Percentiles rank a stretch among this genome's conserved stretches.
Evolutionary conservation across 1,140 invertebrate species (phyloP).

Genomic region (Brachystomella parvula): DNA sequence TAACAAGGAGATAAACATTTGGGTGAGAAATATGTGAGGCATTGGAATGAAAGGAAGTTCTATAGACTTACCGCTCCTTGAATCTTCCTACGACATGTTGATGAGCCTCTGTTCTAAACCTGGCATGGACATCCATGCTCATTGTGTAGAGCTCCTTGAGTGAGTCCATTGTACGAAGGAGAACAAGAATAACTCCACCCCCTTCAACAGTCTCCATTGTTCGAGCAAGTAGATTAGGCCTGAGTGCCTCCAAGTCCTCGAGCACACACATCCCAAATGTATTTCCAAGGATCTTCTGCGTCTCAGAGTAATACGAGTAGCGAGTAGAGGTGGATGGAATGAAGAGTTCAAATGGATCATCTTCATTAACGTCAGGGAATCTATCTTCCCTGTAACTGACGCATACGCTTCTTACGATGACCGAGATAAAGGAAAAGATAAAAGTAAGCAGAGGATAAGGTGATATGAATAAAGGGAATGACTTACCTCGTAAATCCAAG

Average conservation of each 20-base stretch:
- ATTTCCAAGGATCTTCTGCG: constrained; percentile 94
- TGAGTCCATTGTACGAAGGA: constrained; percentile 74
- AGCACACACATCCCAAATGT: constrained; percentile 96
- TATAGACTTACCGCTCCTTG: constrained; percentile 74
- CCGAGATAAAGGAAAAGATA: constrained; percentile 47
- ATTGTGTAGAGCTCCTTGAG: constrained; percentile 92
- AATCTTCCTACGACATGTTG: constrained; percentile 86
- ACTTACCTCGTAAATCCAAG: constrained; percentile 79
- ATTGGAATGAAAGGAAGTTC: constrained; percentile 13
- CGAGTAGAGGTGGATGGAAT: constrained; percentile 91
- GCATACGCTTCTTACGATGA: constrained; percentile 88
- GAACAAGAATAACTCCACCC: constrained; percentile 83
- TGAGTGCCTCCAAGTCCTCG: constrained; percentile 96
- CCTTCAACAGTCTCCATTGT: constrained; percentile 99
- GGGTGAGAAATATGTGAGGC: constrained; percentile 1
- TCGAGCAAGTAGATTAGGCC: constrained; percentile 94
- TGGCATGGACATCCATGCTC: constrained; percentile 96
- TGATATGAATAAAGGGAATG: constrained; percentile 17
- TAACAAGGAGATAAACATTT: too few species aligned
- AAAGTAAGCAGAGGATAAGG: background rate
- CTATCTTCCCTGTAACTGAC: constrained; percentile 74
- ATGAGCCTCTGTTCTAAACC: constrained; percentile 90
- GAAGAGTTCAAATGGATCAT: constrained; percentile 96
- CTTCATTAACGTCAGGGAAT: constrained; percentile 82
- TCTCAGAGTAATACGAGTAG: constrained; percentile 96